A percentile compares a stretch with the other conserved stretches of the same genome.
These are phyloP conservation scores for Plagiodera versicolora DNA, from an alignment of 2,888 invertebrate genomes.

Conservation along the genomic window DNA sequence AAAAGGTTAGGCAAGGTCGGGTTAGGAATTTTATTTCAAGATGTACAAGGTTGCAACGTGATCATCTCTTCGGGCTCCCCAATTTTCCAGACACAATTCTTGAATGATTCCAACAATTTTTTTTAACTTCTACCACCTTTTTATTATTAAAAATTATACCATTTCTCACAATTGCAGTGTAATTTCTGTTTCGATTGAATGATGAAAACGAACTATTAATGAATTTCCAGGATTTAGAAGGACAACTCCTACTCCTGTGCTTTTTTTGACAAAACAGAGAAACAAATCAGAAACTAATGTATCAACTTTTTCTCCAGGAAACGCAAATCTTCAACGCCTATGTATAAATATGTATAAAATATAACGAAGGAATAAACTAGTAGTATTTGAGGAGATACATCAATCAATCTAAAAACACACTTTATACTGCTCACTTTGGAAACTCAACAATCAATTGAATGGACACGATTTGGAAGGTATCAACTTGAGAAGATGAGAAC, in stretches of 20 bases:
- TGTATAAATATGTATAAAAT: conserved; percentile 33
- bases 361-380: conserved; percentile 33
- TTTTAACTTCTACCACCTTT: conserved; percentile 21
- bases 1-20: no score
- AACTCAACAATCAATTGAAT: no score
- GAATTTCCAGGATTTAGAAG: neutral
- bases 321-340: conserved; percentile 24
- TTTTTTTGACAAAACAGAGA: conserved; percentile 10
- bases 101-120: no score
- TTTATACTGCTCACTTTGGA: no score
- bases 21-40: no score
- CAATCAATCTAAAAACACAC: no score
- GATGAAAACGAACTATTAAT: neutral
- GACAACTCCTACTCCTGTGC: neutral
- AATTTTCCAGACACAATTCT: no score
- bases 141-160: conserved; percentile 25
- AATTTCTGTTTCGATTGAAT: conserved; percentile 9
- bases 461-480: no score
- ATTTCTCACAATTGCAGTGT: conserved; percentile 15
- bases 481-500: no score
- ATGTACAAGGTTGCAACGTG: no score
- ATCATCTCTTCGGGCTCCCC: no score
- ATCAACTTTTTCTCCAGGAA: conserved; percentile 21
- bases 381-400: no score
- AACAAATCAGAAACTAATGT: conserved; percentile 29